Conservation (phyloP, 2,797 vertebrate genomes). For the Luscinia luscinia region DNA sequence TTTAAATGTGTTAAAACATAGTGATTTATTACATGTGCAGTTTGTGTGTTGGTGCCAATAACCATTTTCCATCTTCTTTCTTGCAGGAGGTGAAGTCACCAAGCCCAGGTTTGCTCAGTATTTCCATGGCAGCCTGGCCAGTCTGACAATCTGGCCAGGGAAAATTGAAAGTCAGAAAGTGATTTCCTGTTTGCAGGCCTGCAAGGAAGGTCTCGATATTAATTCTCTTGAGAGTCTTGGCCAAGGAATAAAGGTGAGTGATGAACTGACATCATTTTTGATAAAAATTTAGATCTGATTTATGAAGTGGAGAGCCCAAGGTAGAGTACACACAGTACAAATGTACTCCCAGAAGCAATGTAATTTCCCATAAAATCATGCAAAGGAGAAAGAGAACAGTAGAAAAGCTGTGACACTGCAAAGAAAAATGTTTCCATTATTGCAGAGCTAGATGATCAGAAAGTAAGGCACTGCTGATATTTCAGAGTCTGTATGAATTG, state of each 20-base stretch:
- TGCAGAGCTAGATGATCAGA: not conserved
- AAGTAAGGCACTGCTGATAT: not conserved
- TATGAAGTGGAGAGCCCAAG: slow-evolving; percentile 34
- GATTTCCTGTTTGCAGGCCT: slow-evolving; percentile 96
- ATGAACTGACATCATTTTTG: slow-evolving; percentile 22
- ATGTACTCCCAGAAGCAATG: slow-evolving; percentile 1
- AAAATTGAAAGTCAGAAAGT: slow-evolving; percentile 96
- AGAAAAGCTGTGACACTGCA: not conserved
- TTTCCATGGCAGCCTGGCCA: slow-evolving; percentile 95
- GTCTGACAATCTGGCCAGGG: slow-evolving; percentile 92
- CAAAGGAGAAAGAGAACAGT: not conserved
- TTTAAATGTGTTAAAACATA: not conserved
- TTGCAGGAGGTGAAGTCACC: slow-evolving; percentile 90
- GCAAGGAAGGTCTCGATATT: slow-evolving; percentile 97
- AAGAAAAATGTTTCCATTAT: slow-evolving; percentile 8
- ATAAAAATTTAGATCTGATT: slow-evolving; percentile 50
- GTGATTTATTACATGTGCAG: not conserved
- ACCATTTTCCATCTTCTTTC: not conserved
- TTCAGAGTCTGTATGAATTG: slow-evolving; percentile 1
- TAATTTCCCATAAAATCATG: slow-evolving; percentile 42
- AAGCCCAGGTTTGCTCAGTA: slow-evolving; percentile 95
- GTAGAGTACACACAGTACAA: not conserved
- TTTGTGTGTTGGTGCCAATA: not conserved
- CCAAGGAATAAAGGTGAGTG: slow-evolving; percentile 91
- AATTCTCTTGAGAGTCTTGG: slow-evolving; percentile 93